Percentiles rank a stretch among this genome's conserved stretches.
Conservation (phyloP, 2,113 vertebrate genomes). For the Plecturocebus donacophilus region DNA sequence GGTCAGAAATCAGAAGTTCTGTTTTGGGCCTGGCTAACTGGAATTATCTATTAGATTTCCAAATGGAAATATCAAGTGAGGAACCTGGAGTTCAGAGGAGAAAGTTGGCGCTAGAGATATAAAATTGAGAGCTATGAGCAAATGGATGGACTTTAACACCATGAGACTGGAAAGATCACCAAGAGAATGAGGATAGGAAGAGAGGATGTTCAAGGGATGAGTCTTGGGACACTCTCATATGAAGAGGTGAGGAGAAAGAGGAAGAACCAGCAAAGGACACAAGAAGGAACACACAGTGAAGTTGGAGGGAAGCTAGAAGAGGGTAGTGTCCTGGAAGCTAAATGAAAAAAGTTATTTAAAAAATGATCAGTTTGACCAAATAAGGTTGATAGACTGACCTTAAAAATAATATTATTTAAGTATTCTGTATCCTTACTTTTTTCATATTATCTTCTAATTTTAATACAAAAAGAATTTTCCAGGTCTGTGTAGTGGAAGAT, state of each 20-base stretch:
- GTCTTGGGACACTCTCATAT: background rate
- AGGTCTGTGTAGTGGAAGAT: background rate
- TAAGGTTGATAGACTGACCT: background rate
- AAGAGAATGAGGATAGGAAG: background rate
- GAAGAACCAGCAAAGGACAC: background rate
- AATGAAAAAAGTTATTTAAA: too few species aligned
- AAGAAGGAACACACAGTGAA: background rate
- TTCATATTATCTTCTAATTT: background rate
- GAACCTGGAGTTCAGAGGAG: background rate
- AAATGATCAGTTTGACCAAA: background rate
- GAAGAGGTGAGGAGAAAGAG: background rate
- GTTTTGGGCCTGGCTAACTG: background rate
- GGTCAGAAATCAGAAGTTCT: too few species aligned
- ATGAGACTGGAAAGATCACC: background rate
- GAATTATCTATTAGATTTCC: background rate
- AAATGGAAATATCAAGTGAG: background rate
- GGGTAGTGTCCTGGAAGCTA: background rate
- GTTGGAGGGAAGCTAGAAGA: background rate
- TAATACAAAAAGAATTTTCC: background rate
- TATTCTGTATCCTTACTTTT: background rate
- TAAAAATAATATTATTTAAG: background rate
- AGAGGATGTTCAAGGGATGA: background rate
- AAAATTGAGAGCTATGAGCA: background rate
- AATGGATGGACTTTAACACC: background rate
- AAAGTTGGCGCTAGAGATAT: background rate